Evolutionary conservation across 2,888 invertebrate species (phyloP), one percentile per base, ranked within the genome.

Genomic region (Marronus borbonicus): DNA sequence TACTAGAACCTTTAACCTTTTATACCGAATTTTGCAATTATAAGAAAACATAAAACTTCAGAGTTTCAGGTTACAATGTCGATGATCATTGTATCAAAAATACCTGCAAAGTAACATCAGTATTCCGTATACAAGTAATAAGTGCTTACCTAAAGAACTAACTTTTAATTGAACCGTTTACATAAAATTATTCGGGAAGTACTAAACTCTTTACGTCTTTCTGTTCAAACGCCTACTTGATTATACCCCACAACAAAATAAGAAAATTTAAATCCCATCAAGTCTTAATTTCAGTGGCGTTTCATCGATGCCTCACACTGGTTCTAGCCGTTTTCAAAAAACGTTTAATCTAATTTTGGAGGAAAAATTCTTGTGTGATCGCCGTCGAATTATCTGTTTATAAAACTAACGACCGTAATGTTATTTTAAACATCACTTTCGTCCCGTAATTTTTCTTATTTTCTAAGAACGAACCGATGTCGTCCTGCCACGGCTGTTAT

Each of bases 391-490:
- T 76, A 76, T 68, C 76, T 76, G 68, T 76, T 68, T 68, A 76
- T 76, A 78, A 78, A 78, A 79, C 79, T 79, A 80, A 80, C 80
- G 76, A 80, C 78, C 80, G 60, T 82, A 82, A 82, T 82, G 80
- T 77, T 78, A 79, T 80, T 82, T 84, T 83, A 83, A 83, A 82
- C 80, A 83, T 80, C 81, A 81, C 80, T 80, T 82, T 81, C 80
- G 80, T 81, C 76, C 79, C 80, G 77, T 83, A 82, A 82, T 83
- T 83, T 83, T 78, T 68, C 28, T 60, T 76, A 28, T 36, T 66
- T 76, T 68, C 76, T 68, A 31, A 24, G 76, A 76, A 68, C n/a
- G 12, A 12, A 49, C 76, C 20, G 20, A 49, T 39, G 66, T 55
- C 66, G 68, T 60, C 72, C 44, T 39, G 39, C 44, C 50, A 76